phyloP scores from a whole-genome alignment of 2,113 vertebrate species.

The Nerophis ophidion region DNA sequence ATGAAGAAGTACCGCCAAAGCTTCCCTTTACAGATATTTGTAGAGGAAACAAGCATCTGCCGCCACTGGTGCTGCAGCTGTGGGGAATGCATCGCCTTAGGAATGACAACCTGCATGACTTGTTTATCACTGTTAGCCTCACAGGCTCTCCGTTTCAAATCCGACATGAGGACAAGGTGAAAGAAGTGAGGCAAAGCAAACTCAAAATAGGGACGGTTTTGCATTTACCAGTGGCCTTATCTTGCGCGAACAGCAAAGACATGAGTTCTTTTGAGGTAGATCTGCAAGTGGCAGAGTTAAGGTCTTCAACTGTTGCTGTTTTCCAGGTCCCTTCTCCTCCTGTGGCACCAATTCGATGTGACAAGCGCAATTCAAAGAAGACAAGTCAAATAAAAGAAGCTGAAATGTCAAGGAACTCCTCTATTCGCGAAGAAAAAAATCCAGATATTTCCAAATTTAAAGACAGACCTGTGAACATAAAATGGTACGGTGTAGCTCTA shows the following conservation, averaged over 20 bases:
- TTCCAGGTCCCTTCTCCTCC: constrained; percentile 80
- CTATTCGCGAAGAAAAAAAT: constrained; percentile 68
- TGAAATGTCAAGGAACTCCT: constrained; percentile 56
- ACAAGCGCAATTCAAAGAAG: constrained; percentile 57
- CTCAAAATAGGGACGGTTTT: constrained; percentile 78
- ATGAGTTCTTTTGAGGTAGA: constrained; percentile 78
- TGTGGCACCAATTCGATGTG: constrained; percentile 75
- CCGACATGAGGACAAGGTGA: constrained; percentile 71
- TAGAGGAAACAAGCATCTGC: constrained; percentile 74
- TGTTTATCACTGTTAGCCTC: constrained; percentile 72
- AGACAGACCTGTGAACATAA: constrained; percentile 72
- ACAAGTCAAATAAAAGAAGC: constrained; percentile 60
- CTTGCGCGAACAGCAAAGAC: constrained; percentile 63
- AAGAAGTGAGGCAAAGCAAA: constrained; percentile 76
- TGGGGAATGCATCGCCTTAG: constrained; percentile 87
- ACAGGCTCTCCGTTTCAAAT: constrained; percentile 78
- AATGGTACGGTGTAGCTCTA: constrained; percentile 80
- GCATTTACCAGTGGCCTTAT: constrained; percentile 73
- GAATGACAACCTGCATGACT: constrained; percentile 74
- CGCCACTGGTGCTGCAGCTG: constrained; percentile 87
- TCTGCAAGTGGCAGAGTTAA: constrained; percentile 70
- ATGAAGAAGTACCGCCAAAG: constrained; percentile 81
- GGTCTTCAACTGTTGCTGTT: constrained; percentile 55
- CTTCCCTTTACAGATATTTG: constrained; percentile 81
- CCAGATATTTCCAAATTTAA: constrained; percentile 78